Evolutionary conservation across 1,140 invertebrate species (phyloP).

Genomic region (Centruroides sculpturatus): DNA sequence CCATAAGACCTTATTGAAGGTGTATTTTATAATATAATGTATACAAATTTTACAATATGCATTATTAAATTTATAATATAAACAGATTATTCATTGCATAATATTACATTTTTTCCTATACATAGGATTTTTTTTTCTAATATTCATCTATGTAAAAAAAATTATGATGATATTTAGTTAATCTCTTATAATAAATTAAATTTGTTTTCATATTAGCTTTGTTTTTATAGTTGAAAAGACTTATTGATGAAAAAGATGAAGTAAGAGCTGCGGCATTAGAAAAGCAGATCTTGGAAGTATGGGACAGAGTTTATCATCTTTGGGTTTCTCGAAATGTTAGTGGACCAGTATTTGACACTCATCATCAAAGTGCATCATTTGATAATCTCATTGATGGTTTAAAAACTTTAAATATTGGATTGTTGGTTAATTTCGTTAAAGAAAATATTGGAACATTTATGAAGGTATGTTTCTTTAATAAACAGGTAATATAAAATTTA

Average conservation of each 20-base stretch:
- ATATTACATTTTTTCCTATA: no score
- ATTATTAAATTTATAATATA: no score
- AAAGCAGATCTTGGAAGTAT: constrained; percentile 76
- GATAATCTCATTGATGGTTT: constrained; percentile 53
- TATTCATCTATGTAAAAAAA: no score
- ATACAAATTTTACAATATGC: no score
- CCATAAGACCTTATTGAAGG: no score
- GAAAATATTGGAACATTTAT: constrained; percentile 83
- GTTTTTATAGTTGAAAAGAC: constrained; percentile 44
- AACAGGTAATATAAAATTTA: no score
- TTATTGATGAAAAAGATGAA: constrained; percentile 64
- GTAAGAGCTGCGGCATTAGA: constrained; percentile 71
- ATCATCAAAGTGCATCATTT: constrained; percentile 41
- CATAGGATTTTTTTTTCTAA: no score
- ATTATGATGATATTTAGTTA: no score
- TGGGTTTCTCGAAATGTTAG: constrained; percentile 55
- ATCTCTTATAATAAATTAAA: background rate
- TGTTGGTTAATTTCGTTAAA: constrained; percentile 64
- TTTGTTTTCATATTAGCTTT: background rate
- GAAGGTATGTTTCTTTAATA: constrained; percentile 39
- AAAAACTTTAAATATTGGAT: constrained; percentile 57
- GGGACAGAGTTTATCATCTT: constrained; percentile 82
- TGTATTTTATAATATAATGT: no score
- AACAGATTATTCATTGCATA: no score
- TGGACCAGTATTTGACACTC: background rate